Evolutionary conservation across 2,797 vertebrate genomes (phyloP), one percentile per base, ranked within the genome.

Genomic region (Columba guinea): DNA sequence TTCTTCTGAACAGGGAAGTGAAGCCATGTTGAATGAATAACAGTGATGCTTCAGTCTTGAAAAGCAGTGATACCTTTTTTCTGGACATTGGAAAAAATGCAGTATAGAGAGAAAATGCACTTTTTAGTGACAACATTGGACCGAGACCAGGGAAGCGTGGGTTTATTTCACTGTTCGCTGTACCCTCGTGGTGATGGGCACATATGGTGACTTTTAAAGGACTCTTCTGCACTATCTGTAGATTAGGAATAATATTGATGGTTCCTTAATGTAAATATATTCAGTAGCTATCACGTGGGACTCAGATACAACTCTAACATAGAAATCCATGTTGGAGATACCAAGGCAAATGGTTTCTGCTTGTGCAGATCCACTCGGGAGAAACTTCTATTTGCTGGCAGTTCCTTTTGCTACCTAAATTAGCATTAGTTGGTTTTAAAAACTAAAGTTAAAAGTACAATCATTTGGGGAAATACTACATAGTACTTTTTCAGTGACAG

Each of bases 171-270:
- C 56, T 89, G 71, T 70, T 85, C 87, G 69, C 4, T 1, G 91
- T 82, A 77, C 79, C 64, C 30, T 69, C 30, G 28, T 69, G 67
- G 27, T 81, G 49, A 5, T 84, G 44, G 77, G 59, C 63, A 86
- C 93, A 41, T 84, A 7, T 35, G 74, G 64, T 69, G 89, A 24
- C 49, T 81, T 91, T 41, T 24, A 68, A 93, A 44, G 63, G 51
- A 53, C 41, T 88, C 62, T 49, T 60, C n/a, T 37, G 34, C 35
- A 1, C 19, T 34, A 7, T 22, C 70, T 74, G 10, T 46, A 51
- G 80, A 58, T 85, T 52, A 60, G 49, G 41, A 92, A 63, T 90
- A 92, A 63, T 90, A 82, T 65, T 87, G 84, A 67, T 87, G 44
- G 63, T 76, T 93, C 22, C 51, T 89, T 87, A 7, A 89, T 76